phyloP scores from a whole-genome alignment of 35 echinoderm and acorn worm genomes.

The Apostichopus californicus region DNA sequence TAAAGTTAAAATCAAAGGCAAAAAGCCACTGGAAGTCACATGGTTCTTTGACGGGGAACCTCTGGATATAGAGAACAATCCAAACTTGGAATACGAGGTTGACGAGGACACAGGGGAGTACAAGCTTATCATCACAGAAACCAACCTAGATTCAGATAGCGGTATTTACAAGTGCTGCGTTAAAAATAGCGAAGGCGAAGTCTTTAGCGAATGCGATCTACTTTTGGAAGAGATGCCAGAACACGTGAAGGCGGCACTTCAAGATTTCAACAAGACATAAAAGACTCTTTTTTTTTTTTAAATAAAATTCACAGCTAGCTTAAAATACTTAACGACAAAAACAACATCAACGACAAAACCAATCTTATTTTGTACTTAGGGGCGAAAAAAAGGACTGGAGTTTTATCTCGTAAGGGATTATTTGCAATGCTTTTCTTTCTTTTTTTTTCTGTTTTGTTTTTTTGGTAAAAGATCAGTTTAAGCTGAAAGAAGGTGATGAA shows the following conservation, averaged over 20 bases:
- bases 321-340: background rate
- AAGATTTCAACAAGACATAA: conserved; percentile 53
- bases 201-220: conserved; percentile 42
- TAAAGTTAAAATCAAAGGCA: conserved; percentile 24
- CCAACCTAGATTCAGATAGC: conserved; percentile 23
- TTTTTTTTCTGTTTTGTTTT: too few species aligned
- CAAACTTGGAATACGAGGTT: conserved; percentile 39
- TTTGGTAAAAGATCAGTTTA: background rate
- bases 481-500: too few species aligned
- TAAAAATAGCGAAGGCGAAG: conserved; percentile 29
- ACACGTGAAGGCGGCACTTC: conserved; percentile 48
- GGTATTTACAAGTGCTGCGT: conserved; percentile 37
- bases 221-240: conserved; percentile 53
- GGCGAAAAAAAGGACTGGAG: background rate
- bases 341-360: background rate
- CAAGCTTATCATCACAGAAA: conserved; percentile 54
- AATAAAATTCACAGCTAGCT: conserved; percentile 7
- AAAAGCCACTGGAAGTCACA: conserved; percentile 2
- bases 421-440: background rate
- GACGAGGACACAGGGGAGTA: conserved; percentile 45
- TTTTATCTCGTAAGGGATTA: conserved; percentile 20
- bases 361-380: conserved; percentile 33
- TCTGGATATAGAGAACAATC: conserved; percentile 45
- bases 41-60: conserved; percentile 42
- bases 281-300: background rate